Base-by-base conservation (phyloP, 2,113 vertebrate genomes). In the Ploceus nigricollis region DNA sequence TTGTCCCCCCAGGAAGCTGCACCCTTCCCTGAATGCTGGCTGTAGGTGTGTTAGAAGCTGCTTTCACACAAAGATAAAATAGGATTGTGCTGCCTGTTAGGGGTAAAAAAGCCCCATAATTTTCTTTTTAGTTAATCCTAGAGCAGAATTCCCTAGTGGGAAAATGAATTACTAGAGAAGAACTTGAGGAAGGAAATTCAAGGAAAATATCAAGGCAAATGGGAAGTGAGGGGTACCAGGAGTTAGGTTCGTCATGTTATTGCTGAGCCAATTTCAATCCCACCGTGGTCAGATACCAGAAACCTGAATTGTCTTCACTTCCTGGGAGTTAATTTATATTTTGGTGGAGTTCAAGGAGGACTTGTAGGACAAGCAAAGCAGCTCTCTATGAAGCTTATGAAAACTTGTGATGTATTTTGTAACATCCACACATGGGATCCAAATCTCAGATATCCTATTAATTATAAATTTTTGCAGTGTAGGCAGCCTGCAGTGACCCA, bases 351-450 rank as follows among this genome's bases (percentile, higher is more conserved):
- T 93, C 51, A 68, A 33, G 82, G 60, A 93, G 28, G 80, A 96
- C 95, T 89, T 70, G 72, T 14, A 87, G 69, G 94, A 87, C 86
- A 37, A 92, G 85, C 82, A 90, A 95, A 90, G 73, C 90, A 95
- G 57, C 92, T 92, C 51, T 58, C 63, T 35, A 7, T 65, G 85
- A 90, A 78, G 39, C 37, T 90, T 78, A 66, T 82, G 88, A 93
- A 90, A 93, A 92, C 71, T 88, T 70, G 42, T 66, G 76, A 82
- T 94, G 64, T 48, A 37, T 88, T 90, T 95, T 89, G 82, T 63
- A 95, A 87, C 44, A 82, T 90, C 66, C 3, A 2, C 72, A 63
- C 22, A 2, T 25, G 20, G 92, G 42, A 85, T 90, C 75, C 28
- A 58, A 51, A 72, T 88, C 56, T 83, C n/a, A 44, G 69, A 16